phyloP scores from a whole-genome alignment of 2,888 invertebrate species.

The Camponotus fellah region DNA sequence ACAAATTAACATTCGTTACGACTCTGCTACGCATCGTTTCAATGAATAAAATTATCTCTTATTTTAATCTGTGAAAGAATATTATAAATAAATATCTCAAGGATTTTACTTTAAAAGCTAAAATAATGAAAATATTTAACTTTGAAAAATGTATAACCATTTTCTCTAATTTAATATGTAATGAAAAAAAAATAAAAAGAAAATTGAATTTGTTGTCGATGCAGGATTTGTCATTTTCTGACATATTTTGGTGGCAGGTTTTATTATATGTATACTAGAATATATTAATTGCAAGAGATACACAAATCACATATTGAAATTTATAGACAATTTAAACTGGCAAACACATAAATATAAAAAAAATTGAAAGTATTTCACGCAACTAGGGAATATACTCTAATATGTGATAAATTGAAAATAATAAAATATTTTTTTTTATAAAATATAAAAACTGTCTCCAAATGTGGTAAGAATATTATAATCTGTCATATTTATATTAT shows the following conservation, averaged over 20 bases:
- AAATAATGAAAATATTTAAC: background rate
- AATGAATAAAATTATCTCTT: slow-evolving; percentile 6
- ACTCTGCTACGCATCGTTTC: background rate
- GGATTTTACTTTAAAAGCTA: background rate
- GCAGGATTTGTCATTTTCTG: background rate
- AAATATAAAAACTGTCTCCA: background rate
- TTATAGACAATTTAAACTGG: background rate
- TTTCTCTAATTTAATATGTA: background rate
- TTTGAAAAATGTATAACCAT: background rate
- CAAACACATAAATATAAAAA: background rate
- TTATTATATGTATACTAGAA: background rate
- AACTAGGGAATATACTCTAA: background rate
- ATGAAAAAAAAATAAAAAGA: no score
- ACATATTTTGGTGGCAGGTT: background rate
- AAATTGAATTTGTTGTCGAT: background rate
- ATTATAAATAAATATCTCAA: background rate
- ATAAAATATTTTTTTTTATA: background rate
- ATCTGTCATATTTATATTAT: background rate
- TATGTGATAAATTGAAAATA: background rate
- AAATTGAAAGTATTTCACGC: background rate
- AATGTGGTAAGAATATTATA: background rate
- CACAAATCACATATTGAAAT: background rate
- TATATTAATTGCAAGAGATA: background rate
- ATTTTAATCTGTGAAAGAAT: background rate
- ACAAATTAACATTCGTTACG: slow-evolving; percentile 2